Evolutionary conservation across 2,797 vertebrate species (phyloP).

Genomic region (Catharus ustulatus): DNA sequence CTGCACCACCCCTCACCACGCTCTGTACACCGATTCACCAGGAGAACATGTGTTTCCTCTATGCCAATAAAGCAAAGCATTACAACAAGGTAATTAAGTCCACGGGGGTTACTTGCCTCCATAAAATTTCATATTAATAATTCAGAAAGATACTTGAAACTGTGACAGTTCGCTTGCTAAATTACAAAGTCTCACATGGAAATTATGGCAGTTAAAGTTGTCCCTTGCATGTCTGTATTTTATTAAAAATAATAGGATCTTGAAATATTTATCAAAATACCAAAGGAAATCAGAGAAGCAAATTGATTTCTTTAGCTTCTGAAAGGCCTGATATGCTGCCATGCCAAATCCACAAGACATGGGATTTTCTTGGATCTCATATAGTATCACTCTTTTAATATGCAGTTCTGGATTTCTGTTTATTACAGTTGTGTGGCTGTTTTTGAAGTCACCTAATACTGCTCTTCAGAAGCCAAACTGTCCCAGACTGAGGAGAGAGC

Average conservation of each 20-base stretch:
- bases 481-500: not conserved
- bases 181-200: not conserved
- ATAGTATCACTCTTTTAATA: not conserved
- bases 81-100: not conserved
- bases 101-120: not conserved
- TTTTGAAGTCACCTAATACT: not conserved
- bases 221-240: not conserved
- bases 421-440: not conserved
- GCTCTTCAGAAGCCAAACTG: not conserved
- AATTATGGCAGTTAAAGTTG: not conserved
- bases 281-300: not conserved
- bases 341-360: not conserved
- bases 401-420: not conserved
- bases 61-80: accelerated
- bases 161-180: not conserved
- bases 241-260: not conserved
- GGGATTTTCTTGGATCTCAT: not conserved
- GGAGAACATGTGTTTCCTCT: not conserved
- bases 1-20: accelerated
- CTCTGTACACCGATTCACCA: accelerated
- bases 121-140: not conserved
- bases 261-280: not conserved
- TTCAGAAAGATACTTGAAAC: not conserved
- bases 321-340: not conserved
- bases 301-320: not conserved